Evolutionary conservation across 1,140 invertebrate genomes (phyloP).

Genomic region (Drosophila sulfurigaster): DNA sequence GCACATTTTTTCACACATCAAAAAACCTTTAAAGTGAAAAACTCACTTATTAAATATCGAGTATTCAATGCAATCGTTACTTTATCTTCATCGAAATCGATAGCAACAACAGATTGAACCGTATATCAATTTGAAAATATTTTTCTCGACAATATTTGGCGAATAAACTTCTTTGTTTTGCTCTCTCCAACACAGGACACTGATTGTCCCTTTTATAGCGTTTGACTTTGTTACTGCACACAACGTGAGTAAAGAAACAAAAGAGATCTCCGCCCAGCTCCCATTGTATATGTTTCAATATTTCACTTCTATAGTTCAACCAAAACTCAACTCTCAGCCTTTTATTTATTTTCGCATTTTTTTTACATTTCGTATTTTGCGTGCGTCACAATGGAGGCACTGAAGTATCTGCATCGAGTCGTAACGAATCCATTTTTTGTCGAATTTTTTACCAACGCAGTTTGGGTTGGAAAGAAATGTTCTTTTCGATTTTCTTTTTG

Average conservation of each 20-base stretch:
- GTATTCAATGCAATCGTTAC: too few species aligned
- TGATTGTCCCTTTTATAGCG: not conserved
- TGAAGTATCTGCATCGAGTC: constrained; percentile 42
- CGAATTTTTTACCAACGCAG: constrained; percentile 53
- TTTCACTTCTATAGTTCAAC: not conserved
- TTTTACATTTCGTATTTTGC: too few species aligned
- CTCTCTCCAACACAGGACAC: too few species aligned
- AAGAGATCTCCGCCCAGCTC: not conserved
- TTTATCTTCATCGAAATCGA: too few species aligned
- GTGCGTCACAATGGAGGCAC: constrained; percentile 5
- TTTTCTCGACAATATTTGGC: too few species aligned
- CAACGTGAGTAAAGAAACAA: not conserved
- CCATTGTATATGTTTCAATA: not conserved
- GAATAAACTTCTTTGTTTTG: too few species aligned
- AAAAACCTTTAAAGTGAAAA: too few species aligned
- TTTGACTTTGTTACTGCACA: not conserved
- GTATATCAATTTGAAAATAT: too few species aligned
- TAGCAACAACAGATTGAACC: too few species aligned
- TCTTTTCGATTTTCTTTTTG: constrained; percentile 37
- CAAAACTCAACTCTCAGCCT: constrained; percentile 2
- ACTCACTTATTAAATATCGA: too few species aligned
- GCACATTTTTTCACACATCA: too few species aligned
- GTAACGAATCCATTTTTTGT: constrained; percentile 66
- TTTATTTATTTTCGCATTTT: constrained; percentile 7
- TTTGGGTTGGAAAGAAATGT: constrained; percentile 13